Conservation (phyloP, 2,797 vertebrate genomes). For the Sandelia bainsii region DNA sequence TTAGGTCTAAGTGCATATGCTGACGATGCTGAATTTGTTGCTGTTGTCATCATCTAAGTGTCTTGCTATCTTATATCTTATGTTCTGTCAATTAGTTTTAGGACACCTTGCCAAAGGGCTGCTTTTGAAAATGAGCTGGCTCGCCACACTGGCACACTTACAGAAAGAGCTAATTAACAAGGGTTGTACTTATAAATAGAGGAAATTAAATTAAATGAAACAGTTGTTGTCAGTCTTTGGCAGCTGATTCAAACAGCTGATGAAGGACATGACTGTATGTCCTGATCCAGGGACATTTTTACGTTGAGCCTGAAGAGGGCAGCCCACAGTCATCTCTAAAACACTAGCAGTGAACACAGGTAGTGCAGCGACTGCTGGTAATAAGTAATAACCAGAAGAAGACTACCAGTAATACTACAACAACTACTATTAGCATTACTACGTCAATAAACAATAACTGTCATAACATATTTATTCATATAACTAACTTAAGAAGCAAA, state of each 20-base stretch:
- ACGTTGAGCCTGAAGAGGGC: conserved; percentile 40
- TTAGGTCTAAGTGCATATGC: no score
- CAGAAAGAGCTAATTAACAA: not conserved
- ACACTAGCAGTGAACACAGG: not conserved
- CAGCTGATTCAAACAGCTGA: not conserved
- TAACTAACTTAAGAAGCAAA: no score
- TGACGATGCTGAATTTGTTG: no score
- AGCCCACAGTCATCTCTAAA: conserved; percentile 56
- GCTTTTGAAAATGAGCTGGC: no score
- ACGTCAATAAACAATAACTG: no score
- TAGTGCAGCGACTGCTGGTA: not conserved
- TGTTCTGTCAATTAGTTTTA: not conserved
- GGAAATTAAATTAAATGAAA: not conserved
- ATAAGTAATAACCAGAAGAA: not conserved
- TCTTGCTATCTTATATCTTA: not conserved
- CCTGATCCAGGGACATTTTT: not conserved
- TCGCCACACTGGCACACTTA: not conserved
- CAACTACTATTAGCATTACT: not conserved
- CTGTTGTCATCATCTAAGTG: no score
- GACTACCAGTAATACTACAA: not conserved
- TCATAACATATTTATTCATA: no score
- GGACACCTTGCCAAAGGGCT: no score
- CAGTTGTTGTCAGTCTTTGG: not conserved
- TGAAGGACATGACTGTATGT: not conserved
- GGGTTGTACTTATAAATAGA: not conserved